Conservation (phyloP, 2,797 vertebrate genomes). For the Poecilia velifera region DNA sequence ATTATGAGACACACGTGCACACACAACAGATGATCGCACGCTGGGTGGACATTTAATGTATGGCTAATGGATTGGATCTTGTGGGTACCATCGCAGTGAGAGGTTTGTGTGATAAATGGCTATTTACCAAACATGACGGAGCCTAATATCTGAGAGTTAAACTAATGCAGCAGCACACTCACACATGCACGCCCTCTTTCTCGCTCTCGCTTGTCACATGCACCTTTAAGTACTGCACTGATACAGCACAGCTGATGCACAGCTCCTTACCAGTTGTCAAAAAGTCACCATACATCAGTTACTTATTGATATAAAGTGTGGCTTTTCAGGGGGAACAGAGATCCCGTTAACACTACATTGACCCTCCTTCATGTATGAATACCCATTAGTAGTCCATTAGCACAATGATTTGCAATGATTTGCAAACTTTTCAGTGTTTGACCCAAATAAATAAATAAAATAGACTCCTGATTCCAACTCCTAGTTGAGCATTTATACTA, state of each 20-base stretch:
- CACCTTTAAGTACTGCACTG: slow-evolving; percentile 35
- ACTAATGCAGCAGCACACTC: slow-evolving; percentile 42
- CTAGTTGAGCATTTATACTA: not conserved
- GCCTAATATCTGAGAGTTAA: slow-evolving; percentile 69
- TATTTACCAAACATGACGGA: slow-evolving; percentile 79
- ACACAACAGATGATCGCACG: slow-evolving; percentile 17
- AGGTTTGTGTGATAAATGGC: slow-evolving; percentile 74
- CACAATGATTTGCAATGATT: not conserved
- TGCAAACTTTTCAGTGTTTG: not conserved
- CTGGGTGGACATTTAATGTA: slow-evolving; percentile 53
- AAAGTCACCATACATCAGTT: slow-evolving; percentile 30
- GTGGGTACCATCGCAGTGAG: slow-evolving; percentile 55
- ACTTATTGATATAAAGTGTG: not conserved
- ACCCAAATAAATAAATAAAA: not conserved
- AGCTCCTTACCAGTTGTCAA: slow-evolving; percentile 30
- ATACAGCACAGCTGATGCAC: slow-evolving; percentile 40
- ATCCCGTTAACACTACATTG: not conserved
- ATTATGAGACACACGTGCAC: slow-evolving; percentile 36
- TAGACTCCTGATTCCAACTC: not conserved
- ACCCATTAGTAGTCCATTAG: not conserved
- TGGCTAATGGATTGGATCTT: slow-evolving; percentile 77
- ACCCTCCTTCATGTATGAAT: not conserved
- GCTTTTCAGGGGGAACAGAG: not conserved
- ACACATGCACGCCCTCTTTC: not conserved
- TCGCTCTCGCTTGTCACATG: not conserved